Base-by-base conservation (phyloP, 30 jellyfish, hydroid and myxozoan species). In the Hydractinia symbiolongicarpus region DNA sequence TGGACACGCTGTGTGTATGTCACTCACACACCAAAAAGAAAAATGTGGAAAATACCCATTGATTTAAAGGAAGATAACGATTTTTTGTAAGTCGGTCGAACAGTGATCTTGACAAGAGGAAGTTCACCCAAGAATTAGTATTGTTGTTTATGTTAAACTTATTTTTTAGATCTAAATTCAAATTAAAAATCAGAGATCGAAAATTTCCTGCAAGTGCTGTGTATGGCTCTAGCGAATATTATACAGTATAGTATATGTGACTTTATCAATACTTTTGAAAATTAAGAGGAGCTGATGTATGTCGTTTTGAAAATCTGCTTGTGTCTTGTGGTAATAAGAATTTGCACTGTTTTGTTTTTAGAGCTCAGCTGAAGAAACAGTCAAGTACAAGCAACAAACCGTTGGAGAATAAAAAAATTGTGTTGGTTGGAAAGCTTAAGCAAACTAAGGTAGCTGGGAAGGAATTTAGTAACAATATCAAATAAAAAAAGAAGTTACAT, bases 1-100 rank as follows among this genome's bases (percentile, higher is more conserved):
- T 93, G 99, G 99, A 93, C 99, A 9, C 81, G 84, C 70, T 93
- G 99, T 69, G 82, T 75, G 7, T 84, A 78, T 70, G 78, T 52
- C 10, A 93, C 99, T n/a, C 86, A 83, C 68, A 86, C 86, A 71
- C 99, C 99, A 40, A 72, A 81, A 67, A 61, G 99, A 66, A 66
- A 51, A 72, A 16, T 11, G 21, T 83, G 94, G 94, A 60, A 9
- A 7, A 88, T 87, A 52, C 72, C 94, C 4, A 77, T 66, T 7
- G 90, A 80, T n/a, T 56, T 79, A 21, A 66, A 52, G 44, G 90
- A 79, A 61, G 94, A 64, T 8, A 66, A 84, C 60, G 94, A 83
- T 4, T 93, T 82, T 75, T 61, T 93, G 99, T 93, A 77, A 74
- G 95, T 66, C 14, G 30, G 7, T 15, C 4, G 44, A 30, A 30